Base-by-base conservation (phyloP, 2,113 vertebrate genomes). In the Chionodraco myersi region DNA sequence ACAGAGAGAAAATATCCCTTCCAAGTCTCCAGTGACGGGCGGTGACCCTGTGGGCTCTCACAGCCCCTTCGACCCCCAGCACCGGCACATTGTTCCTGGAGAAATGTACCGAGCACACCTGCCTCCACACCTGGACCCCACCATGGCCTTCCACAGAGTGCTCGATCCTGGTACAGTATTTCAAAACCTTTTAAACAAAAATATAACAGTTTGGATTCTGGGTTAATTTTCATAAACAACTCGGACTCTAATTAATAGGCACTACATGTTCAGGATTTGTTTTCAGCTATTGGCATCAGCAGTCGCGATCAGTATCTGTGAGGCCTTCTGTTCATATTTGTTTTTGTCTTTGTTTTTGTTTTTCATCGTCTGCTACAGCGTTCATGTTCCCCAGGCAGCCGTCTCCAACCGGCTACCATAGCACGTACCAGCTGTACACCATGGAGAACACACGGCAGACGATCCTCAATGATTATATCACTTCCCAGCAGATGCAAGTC, bases 381-480 rank as follows among this genome's bases (percentile, higher is more conserved):
- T 99, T 98, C 95, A 96, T 99, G 94, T 99, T 99, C 91, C 96
- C 96, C 66, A 95, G 98, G 85, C 98, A 99, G 89, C 96, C 96
- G 1, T 98, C 98, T 0, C 98, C 98, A 14, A 97, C 96, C 0
- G 97, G 96, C 64, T 99, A 98, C 92, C 97, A 97, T 51, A 99
- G 97, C 91, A 98, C 97, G 65, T 99, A 99, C 86, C 98, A 99
- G 92, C 95, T 99, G 84, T 99, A 99, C 4, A 98, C 98, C 10
- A 99, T 99, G 97, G 98, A 99, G 93, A 99, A 99, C 82, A 99
- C 98, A 0, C 94, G 98, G 2, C 98, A 99, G 96, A 99, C 98
- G 87, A 99, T 99, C 93, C 94, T 99, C 30, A 99, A 99, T 0
- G 98, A 99, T 90, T 99, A 99, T 88, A 99, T 99, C 94, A 99